Conservation (phyloP, 2,888 invertebrate species). For the Chirona hameri region DNA sequence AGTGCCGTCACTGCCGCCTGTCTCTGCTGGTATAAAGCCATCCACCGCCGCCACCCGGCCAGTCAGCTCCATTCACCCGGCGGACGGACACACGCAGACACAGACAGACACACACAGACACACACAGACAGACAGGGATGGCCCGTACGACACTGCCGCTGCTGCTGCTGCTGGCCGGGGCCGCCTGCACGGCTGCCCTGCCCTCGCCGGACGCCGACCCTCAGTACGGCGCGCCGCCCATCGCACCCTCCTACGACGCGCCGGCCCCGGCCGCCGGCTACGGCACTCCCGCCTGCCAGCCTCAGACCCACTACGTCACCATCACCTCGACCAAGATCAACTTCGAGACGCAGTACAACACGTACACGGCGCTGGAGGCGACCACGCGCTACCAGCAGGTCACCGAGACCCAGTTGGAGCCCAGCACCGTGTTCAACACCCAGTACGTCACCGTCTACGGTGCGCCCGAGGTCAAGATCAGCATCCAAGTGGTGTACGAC, state of each 20-base stretch:
- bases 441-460: neutral
- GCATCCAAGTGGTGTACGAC: neutral
- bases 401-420: neutral
- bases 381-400: slow-evolving; percentile 1
- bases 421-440: neutral
- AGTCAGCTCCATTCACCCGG: no score
- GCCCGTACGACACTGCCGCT: neutral
- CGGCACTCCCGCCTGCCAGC: neutral
- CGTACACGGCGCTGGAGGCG: neutral
- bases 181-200: neutral
- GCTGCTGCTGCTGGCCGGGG: neutral
- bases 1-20: neutral
- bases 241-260: neutral
- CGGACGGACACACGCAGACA: neutral
- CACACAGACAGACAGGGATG: neutral
- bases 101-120: slow-evolving; percentile 1
- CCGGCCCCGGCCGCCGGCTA: neutral
- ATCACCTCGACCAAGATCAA: neutral
- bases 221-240: neutral
- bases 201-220: neutral
- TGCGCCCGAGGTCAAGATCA: slow-evolving; percentile 7
- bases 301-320: neutral
- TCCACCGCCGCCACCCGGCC: no score
- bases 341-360: neutral
- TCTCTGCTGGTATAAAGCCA: neutral